phyloP scores from a whole-genome alignment of 64 coral and sea anemone genomes.

The Hydrozoanthus tunicans region DNA sequence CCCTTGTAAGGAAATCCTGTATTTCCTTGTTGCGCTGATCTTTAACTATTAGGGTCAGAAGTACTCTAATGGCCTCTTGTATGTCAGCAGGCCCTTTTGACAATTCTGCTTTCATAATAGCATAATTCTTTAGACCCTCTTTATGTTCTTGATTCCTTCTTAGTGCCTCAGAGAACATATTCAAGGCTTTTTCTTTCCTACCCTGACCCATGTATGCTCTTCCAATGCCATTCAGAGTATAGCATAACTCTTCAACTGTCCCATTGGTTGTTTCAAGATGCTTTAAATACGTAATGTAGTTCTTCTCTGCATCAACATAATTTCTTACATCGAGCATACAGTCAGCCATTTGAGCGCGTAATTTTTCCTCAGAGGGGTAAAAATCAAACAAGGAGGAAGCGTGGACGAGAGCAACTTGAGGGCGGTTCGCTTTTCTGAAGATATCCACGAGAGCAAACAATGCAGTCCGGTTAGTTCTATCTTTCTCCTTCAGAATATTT shows the following conservation, averaged over 20 bases:
- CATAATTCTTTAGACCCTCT: slow-evolving; percentile 52
- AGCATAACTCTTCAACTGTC: background rate
- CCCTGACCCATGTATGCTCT: slow-evolving; percentile 20
- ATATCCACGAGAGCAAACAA: slow-evolving; percentile 60
- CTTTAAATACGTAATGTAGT: slow-evolving; percentile 31
- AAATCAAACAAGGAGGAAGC: slow-evolving; percentile 25
- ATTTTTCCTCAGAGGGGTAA: slow-evolving; percentile 21
- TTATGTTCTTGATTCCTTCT: slow-evolving; percentile 37
- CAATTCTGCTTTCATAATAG: slow-evolving; percentile 37
- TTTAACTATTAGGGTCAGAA: slow-evolving; percentile 44
- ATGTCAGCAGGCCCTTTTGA: slow-evolving; percentile 28
- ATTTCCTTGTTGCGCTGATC: slow-evolving; percentile 13
- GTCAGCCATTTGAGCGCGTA: slow-evolving; percentile 42
- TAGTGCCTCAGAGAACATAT: slow-evolving; percentile 15
- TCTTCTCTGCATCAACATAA: slow-evolving; percentile 30
- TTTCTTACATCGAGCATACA: slow-evolving; percentile 46
- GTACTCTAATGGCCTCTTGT: slow-evolving; percentile 49
- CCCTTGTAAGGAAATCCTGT: slow-evolving; percentile 27
- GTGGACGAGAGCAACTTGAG: slow-evolving; percentile 44
- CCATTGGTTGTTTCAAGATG: slow-evolving; percentile 18
- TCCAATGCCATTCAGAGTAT: slow-evolving; percentile 36
- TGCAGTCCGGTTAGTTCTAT: slow-evolving; percentile 30
- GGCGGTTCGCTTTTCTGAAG: slow-evolving; percentile 33
- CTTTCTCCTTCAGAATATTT: slow-evolving; percentile 32
- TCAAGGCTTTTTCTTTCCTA: slow-evolving; percentile 18